Evolutionary conservation across 2,113 vertebrate species (phyloP), one percentile per base, ranked within the genome.

Genomic region (Chaetops frenatus): DNA sequence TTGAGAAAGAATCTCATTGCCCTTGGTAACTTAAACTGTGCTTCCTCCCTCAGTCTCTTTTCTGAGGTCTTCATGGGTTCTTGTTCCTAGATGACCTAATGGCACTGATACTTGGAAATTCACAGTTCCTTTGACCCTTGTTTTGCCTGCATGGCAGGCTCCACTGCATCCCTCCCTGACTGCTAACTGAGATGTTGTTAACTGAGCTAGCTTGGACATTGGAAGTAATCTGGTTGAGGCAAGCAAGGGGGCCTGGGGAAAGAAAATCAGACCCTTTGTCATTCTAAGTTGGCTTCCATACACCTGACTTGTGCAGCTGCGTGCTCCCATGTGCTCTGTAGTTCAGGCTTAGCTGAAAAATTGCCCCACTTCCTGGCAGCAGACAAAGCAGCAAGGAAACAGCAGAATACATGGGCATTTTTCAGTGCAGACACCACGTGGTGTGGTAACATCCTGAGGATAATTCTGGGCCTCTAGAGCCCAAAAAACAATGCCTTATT

Each of bases 361-460:
- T 23, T 25, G 48, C 3, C 31, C 12, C 12, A 5, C 18, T 86
- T 72, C 42, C 33, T 48, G 88, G 64, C 50, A 96, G 54, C 72
- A 69, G 44, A 20, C 13, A 48, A 83, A 8, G 23, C 42, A 80
- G 25, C 31, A 88, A 64, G 27, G 4, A 24, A 86, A 60, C 36
- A 62, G 50, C 28, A 77, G 54, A 92, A 72, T 19, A 17, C 15
- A 36, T 5, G 18, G 15, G 9, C 23, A 35, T 69, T 72, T 60
- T 81, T 48, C 62, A 77, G 13, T 28, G 73, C 11, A 17, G 56
- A 36, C 24, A 25, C 17, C 5, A 25, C 0, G 0, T 35, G 36
- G 28, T 65, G 8, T 77, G 7, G 40, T 42, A 74, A 31, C 12
- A 47, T 27, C 16, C 36, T 1, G 7, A 74, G 57, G 27, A 23